Conservation (phyloP, 2,113 vertebrate species). For the Erythrolamprus reginae region DNA sequence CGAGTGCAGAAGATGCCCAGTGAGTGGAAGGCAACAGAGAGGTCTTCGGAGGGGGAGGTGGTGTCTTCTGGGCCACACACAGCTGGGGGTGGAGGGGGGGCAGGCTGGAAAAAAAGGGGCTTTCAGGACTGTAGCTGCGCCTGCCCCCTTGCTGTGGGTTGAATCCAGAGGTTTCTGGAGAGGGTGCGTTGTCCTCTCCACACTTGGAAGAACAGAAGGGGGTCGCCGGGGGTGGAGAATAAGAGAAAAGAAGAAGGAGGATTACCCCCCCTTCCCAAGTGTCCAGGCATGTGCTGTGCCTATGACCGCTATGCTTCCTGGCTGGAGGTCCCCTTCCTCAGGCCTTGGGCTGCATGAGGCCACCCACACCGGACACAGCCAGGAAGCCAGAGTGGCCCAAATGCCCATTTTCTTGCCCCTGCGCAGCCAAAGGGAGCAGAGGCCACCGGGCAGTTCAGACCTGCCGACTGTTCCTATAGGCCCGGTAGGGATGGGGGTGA, state of each 20-base stretch:
- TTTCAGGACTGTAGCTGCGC: neutral
- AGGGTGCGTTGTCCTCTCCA: neutral
- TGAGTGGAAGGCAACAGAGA: neutral
- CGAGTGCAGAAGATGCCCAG: neutral
- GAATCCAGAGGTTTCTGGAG: neutral
- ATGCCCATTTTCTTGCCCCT: neutral
- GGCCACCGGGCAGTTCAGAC: neutral
- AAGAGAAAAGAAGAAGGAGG: neutral
- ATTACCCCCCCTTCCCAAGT: neutral
- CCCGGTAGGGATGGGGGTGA: neutral
- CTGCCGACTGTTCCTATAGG: neutral
- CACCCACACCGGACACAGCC: neutral
- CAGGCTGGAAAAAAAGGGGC: neutral
- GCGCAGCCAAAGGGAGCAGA: neutral
- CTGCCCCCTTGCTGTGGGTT: neutral
- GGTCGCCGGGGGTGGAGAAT: neutral
- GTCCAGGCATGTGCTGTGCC: neutral
- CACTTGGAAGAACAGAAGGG: neutral
- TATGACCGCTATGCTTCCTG: neutral
- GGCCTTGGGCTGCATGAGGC: neutral
- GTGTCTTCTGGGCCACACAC: neutral
- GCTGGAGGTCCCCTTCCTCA: neutral
- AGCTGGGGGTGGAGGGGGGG: neutral
- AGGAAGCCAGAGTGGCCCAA: neutral
- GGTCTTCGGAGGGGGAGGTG: neutral